Evolutionary conservation across 2,113 vertebrate species (phyloP).

Genomic region (Sinosuthora webbiana): DNA sequence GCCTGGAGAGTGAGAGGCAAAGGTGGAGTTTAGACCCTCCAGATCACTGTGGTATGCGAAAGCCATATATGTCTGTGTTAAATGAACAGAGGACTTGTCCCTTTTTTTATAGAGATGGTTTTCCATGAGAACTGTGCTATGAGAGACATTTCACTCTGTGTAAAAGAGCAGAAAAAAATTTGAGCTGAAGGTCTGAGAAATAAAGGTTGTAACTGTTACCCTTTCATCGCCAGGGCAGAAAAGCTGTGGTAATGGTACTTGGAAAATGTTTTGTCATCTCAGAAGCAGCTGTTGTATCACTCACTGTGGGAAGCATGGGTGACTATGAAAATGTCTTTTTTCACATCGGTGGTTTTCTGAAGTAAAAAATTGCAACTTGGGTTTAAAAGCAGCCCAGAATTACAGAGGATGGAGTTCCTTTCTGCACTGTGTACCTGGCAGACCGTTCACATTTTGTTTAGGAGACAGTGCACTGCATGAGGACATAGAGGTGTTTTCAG

Average conservation of each 20-base stretch:
- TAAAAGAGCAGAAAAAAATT: not conserved
- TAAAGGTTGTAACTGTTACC: accelerated
- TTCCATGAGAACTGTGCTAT: not conserved
- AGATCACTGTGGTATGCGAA: not conserved
- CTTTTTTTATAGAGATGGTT: not conserved
- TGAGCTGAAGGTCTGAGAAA: not conserved
- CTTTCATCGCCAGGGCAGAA: not conserved
- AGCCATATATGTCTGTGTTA: accelerated
- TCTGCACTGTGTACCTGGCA: not conserved
- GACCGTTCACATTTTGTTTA: not conserved
- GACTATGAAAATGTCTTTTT: not conserved
- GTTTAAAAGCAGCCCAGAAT: not conserved
- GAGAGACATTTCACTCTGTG: not conserved
- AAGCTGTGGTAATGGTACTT: not conserved
- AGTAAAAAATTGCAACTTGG: not conserved
- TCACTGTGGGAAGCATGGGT: not conserved
- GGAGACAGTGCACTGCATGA: not conserved
- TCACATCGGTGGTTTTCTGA: not conserved
- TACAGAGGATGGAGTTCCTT: not conserved
- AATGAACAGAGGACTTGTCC: not conserved
- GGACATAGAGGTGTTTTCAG: not conserved
- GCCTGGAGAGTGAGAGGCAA: accelerated
- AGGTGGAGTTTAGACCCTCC: not conserved
- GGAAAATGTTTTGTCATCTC: not conserved
- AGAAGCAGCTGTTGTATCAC: not conserved